Evolutionary conservation across 2,113 vertebrate species (phyloP).

Genomic region (Gavialis gangeticus): DNA sequence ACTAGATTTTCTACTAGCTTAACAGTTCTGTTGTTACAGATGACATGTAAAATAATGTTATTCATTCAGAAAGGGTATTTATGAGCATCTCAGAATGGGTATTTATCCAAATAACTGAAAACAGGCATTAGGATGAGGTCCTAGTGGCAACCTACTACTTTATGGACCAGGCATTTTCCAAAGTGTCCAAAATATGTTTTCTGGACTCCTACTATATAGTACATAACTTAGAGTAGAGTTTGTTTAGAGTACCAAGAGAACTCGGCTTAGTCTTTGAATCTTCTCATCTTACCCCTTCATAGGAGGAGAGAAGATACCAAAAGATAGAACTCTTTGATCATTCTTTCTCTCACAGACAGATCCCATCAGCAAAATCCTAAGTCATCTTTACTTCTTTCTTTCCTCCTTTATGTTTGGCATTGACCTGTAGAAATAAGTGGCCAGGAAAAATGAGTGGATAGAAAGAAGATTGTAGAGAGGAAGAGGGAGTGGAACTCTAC

Average conservation of each 20-base stretch:
- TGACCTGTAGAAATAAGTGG: neutral
- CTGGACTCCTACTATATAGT: neutral
- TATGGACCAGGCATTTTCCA: neutral
- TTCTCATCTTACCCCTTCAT: neutral
- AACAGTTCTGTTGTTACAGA: slow-evolving; percentile 1
- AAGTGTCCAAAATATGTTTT: neutral
- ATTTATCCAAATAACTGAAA: slow-evolving; percentile 4
- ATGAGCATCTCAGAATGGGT: neutral
- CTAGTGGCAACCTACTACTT: neutral
- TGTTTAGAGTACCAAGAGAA: neutral
- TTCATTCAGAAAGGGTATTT: neutral
- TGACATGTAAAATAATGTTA: neutral
- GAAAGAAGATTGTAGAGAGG: neutral
- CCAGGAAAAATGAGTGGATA: neutral
- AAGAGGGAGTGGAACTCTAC: neutral
- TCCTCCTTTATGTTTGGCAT: neutral
- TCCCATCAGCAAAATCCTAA: neutral
- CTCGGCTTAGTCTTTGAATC: neutral
- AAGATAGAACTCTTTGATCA: neutral
- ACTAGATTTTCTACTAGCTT: neutral
- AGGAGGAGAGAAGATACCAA: neutral
- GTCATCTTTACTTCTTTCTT: neutral
- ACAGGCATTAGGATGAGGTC: neutral
- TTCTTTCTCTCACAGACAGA: neutral
- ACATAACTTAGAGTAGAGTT: neutral